phyloP scores from a whole-genome alignment of 2,797 vertebrate species.

The Manis crassicaudata region DNA sequence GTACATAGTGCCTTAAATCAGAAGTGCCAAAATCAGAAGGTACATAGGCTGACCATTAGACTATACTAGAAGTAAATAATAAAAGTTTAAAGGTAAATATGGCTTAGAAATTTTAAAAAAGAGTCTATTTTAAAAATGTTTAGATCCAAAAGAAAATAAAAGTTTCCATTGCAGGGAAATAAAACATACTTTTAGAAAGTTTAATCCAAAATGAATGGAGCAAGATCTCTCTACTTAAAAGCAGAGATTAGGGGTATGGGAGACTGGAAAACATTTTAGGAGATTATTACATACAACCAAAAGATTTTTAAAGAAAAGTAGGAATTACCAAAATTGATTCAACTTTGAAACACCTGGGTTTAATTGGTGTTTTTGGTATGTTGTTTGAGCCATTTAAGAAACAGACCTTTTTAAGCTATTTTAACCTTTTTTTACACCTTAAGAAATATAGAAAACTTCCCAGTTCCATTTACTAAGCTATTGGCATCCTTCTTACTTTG shows the following conservation, averaged over 20 bases:
- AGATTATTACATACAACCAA: not conserved
- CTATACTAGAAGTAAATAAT: not conserved
- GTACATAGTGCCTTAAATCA: no score
- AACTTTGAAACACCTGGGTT: not conserved
- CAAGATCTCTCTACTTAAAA: slow-evolving; percentile 5
- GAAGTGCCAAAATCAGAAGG: not conserved
- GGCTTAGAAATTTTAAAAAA: not conserved
- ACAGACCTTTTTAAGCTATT: not conserved
- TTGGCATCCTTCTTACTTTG: not conserved
- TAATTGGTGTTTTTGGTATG: not conserved
- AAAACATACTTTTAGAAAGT: slow-evolving; percentile 4
- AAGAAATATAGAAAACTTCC: not conserved
- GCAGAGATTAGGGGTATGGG: not conserved
- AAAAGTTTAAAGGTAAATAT: not conserved
- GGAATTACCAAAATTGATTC: not conserved
- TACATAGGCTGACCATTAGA: not conserved
- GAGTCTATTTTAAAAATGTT: not conserved
- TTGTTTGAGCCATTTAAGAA: not conserved
- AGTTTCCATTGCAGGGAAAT: not conserved
- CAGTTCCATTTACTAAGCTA: not conserved
- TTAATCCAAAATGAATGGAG: not conserved
- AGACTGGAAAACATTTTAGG: not conserved
- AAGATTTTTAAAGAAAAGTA: slow-evolving; percentile 5
- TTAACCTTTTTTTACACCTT: not conserved
- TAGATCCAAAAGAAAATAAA: slow-evolving; percentile 6